These are phyloP conservation scores for Semnopithecus entellus DNA, from an alignment of 2,113 vertebrate species.

Conservation along the genomic window DNA sequence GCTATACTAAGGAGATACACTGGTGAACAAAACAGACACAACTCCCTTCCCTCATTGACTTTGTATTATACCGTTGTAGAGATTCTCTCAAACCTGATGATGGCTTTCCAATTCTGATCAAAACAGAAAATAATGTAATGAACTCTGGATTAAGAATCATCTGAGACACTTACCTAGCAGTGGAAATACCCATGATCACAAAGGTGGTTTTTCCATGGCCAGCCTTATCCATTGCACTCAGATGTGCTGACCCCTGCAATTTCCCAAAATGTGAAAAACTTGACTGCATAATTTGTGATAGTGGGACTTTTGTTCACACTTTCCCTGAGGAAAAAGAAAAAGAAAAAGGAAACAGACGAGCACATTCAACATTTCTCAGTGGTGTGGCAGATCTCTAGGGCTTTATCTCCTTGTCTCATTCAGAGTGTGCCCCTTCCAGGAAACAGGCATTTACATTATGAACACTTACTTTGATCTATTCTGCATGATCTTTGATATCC, in stretches of 20 bases:
- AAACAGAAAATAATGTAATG: not conserved
- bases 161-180: no score
- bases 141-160: conserved; percentile 16
- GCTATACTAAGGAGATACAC: not conserved
- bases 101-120: not conserved
- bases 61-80: not conserved
- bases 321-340: no score
- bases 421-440: conserved; percentile 48
- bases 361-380: not conserved
- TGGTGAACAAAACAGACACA: not conserved
- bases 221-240: no score
- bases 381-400: not conserved
- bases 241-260: no score
- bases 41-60: not conserved
- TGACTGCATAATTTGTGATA: no score
- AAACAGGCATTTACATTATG: conserved; percentile 63
- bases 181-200: no score
- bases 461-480: conserved; percentile 59
- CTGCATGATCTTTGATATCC: not conserved
- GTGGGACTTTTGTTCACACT: no score
- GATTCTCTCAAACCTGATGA: not conserved
- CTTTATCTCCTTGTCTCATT: not conserved
- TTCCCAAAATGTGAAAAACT: no score
- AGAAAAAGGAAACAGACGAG: no score
- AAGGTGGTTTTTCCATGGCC: no score